phyloP scores from a whole-genome alignment of 92 coral and sea anemone species.

The Epizoanthus scotinus region DNA sequence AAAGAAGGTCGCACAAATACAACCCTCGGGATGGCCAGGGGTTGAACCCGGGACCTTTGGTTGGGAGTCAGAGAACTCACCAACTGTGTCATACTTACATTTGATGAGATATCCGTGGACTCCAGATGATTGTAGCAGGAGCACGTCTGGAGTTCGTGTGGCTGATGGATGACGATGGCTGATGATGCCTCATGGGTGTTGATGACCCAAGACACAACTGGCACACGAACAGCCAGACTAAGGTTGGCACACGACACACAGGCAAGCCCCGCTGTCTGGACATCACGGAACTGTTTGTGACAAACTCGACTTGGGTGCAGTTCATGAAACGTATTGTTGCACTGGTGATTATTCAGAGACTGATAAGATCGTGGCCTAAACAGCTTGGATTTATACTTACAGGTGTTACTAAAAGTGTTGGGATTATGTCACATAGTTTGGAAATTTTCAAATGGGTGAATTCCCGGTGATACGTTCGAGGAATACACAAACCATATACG shows the following conservation, averaged over 20 bases:
- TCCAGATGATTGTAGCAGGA: constrained; percentile 16
- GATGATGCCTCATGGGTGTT: too few relatives aligned
- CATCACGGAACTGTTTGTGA: background rate
- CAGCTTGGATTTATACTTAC: background rate
- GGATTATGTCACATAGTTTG: too few relatives aligned
- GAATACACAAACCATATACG: too few relatives aligned
- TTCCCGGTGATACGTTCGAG: too few relatives aligned
- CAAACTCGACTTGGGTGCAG: background rate
- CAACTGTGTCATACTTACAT: background rate
- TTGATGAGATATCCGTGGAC: constrained; percentile 2
- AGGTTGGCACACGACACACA: too few relatives aligned
- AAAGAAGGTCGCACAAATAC: too few relatives aligned
- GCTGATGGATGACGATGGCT: background rate
- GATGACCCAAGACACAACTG: background rate
- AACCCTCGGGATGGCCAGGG: too few relatives aligned
- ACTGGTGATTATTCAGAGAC: background rate
- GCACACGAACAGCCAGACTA: background rate
- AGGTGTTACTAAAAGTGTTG: constrained; percentile 19
- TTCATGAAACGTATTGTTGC: background rate
- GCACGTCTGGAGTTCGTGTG: background rate
- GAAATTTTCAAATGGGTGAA: too few relatives aligned
- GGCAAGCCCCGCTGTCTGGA: background rate
- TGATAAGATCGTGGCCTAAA: background rate
- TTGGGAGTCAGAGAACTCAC: too few relatives aligned
- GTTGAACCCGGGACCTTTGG: too few relatives aligned